phyloP scores from a whole-genome alignment of 1,140 invertebrate genomes.

The Eriocheir sinensis region DNA sequence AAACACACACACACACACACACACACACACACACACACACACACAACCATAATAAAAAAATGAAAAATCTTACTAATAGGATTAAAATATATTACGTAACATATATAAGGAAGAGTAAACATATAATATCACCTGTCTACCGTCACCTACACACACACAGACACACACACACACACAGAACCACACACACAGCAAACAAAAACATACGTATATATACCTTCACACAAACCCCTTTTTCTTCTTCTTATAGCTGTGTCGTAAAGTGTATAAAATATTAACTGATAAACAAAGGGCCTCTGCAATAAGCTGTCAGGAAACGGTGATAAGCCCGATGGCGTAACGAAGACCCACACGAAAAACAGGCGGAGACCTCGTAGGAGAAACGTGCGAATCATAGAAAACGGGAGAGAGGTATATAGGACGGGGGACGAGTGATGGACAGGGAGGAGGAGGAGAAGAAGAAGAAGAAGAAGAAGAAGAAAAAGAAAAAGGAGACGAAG shows the following conservation, averaged over 20 bases:
- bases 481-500: too few relatives aligned
- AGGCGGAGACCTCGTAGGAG: background rate
- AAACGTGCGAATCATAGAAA: background rate
- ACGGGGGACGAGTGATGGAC: background rate
- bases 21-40: background rate
- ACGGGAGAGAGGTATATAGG: background rate
- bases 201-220: background rate
- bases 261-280: background rate
- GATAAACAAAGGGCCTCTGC: background rate
- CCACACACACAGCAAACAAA: too few relatives aligned
- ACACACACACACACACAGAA: background rate
- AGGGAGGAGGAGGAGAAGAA: too few relatives aligned
- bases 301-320: background rate
- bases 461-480: too few relatives aligned
- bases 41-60: too few relatives aligned
- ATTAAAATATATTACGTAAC: too few relatives aligned
- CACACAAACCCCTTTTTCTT: too few relatives aligned
- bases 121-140: too few relatives aligned
- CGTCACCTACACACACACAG: slow-evolving; percentile 4
- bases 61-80: too few relatives aligned
- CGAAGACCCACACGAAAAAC: background rate
- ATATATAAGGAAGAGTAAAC: too few relatives aligned
- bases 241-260: too few relatives aligned
- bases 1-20: background rate
- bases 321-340: background rate